Base-by-base conservation (phyloP, 2,797 vertebrate species). In the Scleropages formosus region DNA sequence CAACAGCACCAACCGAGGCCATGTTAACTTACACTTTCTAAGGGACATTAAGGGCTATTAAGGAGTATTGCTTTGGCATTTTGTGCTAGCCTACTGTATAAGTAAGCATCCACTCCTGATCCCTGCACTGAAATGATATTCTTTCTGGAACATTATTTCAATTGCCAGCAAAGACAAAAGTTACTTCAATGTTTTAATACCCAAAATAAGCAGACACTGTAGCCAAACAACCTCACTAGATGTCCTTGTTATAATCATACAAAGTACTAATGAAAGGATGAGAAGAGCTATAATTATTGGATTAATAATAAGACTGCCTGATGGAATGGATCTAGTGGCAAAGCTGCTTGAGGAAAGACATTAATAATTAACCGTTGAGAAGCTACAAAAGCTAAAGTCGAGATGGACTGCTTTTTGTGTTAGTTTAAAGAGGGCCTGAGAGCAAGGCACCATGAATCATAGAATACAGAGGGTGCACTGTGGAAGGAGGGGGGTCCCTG, bases 331-430 rank as follows among this genome's bases (percentile, higher is more conserved):
- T 72, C 27, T 44, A 27, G 6, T 12, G 39, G n/a, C 31, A 27
- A 49, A 24, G 70, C 53, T 44, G 15, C 56, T 72, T 26, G 31
- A 20, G 18, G 65, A 20, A 59, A 63, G 44, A 31, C 72, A 74
- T 64, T 49, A 63, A 53, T 74, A 63, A 74, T 74, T 74, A 74
- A 51, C n/a, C 16, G 2, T 20, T 22, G 13, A 74, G 60, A 44
- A 46, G 13, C 39, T 63, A 26, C 61, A 58, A 39, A 47, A 46
- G 64, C 18, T 39, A 46, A 51, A 60, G 22, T 53, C 47, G 26
- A 65, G 46, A 64, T 39, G 26, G 51, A 74, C 64, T 61, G 22
- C 61, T 65, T 74, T 8, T 18, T 16, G 58, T 39, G 65, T 26
- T 26, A 10, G 4, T 51, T 46, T 65, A 27, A 74, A 31, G 27